Evolutionary conservation across 2,888 invertebrate species (phyloP).

Genomic region (Syritta pipiens): DNA sequence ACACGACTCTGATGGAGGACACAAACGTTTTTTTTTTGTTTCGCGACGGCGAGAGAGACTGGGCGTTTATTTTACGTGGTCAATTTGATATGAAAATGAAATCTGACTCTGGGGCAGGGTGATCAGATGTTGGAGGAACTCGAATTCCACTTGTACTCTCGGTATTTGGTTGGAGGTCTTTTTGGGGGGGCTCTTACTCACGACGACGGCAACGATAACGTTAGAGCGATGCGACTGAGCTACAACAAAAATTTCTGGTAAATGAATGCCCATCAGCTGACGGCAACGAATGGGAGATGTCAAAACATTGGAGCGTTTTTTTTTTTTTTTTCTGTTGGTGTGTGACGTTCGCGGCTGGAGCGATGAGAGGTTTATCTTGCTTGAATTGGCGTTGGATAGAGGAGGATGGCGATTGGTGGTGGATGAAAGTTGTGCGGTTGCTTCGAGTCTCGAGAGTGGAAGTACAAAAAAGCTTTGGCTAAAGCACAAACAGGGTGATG

Average conservation of each 20-base stretch:
- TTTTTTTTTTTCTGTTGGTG: no score
- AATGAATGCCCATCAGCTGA: conserved; percentile 51
- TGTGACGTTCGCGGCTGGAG: conserved; percentile 12
- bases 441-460: conserved; percentile 24
- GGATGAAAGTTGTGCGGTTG: background rate
- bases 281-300: conserved; percentile 31
- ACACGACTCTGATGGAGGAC: no score
- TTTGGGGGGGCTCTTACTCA: no score
- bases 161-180: background rate
- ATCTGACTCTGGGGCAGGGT: background rate
- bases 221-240: conserved; percentile 27
- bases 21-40: no score
- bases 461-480: no score
- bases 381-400: background rate
- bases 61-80: no score
- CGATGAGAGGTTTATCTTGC: conserved; percentile 7
- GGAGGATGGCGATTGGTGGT: conserved; percentile 2
- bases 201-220: background rate
- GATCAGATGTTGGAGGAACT: background rate
- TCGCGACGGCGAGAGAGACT: no score
- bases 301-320: conserved; percentile 40
- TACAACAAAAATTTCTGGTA: conserved; percentile 27
- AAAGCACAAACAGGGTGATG: no score
- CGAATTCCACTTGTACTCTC: conserved; percentile 26
- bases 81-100: conserved; percentile 20